phyloP scores from a whole-genome alignment of 2,888 invertebrate species.

The Odiellus spinosus region DNA sequence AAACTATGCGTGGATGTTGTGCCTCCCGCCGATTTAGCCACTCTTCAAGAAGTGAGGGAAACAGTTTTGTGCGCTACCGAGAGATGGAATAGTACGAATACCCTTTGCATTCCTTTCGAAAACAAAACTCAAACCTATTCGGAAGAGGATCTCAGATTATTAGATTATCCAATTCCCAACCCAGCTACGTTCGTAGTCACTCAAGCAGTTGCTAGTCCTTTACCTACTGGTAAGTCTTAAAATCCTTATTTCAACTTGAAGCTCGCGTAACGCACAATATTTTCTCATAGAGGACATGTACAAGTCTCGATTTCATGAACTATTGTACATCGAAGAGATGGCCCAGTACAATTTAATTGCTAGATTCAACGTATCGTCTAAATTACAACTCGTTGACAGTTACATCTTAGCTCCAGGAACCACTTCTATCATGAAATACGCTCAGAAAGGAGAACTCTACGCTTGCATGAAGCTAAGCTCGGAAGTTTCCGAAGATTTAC shows the following conservation, averaged over 20 bases:
- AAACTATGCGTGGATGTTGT: constrained; percentile 55
- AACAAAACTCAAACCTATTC: constrained; percentile 21
- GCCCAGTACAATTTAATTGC: constrained; percentile 49
- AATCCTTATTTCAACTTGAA: no score
- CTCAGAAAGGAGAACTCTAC: constrained; percentile 56
- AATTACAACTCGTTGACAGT: constrained; percentile 44
- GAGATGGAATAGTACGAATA: constrained; percentile 43
- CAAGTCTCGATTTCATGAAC: constrained; percentile 52
- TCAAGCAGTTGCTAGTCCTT: constrained; percentile 41
- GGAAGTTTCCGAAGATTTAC: constrained; percentile 63
- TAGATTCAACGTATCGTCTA: constrained; percentile 47
- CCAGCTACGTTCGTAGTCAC: constrained; percentile 48
- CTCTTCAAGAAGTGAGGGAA: constrained; percentile 22
- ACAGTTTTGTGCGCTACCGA: constrained; percentile 30
- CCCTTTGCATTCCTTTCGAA: constrained; percentile 34
- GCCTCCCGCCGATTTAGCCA: constrained; percentile 42
- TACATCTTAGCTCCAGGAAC: constrained; percentile 45
- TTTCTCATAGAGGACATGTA: constrained; percentile 49
- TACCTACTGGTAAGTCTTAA: background rate
- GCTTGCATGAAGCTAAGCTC: constrained; percentile 52
- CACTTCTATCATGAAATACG: constrained; percentile 54
- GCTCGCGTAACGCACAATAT: no score
- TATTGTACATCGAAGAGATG: constrained; percentile 59
- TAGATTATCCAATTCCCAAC: constrained; percentile 48
- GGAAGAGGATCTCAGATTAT: constrained; percentile 33